Base-by-base conservation (phyloP, 2,888 invertebrate genomes). In the Perizoma flavofasciatum region DNA sequence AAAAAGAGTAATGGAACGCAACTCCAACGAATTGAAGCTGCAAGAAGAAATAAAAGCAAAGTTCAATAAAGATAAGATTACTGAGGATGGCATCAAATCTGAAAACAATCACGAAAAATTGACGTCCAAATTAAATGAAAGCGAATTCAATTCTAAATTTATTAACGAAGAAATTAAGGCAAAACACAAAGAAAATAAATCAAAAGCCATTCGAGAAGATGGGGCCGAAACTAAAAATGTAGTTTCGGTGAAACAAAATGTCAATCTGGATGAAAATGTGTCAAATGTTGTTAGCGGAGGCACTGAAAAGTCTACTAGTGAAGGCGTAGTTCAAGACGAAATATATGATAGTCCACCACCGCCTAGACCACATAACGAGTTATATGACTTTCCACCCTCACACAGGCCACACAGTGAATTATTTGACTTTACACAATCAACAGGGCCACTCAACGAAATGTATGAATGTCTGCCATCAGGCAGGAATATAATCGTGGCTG, bases 271-370 rank as follows among this genome's bases (percentile, higher is more conserved):
- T 34, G 11, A 35, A 41, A 50, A n/a, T 5, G 11, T 10, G 4
- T 5, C 10, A 6, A 40, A 37, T 7, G 6, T 5, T 37, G 5
- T 9, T n/a, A 43, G 43, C 11, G 44, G 22, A 44, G 5, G 8
- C 4, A n/a, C 6, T 46, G 46, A 8, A 9, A 33, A 46, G 10
- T 1, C 8, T 6, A 5, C 11, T 6, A 41, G 41, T 40, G 5
- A 55, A 11, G 37, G 8, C 8, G 5, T 41, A 10, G 11, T 40
- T 44, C 41, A 51, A 32, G 55, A 56, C 8, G 49, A 60, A 4
- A 50, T 62, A 32, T 64, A 66, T 49, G 59, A 64, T 8, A n/a
- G 33, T 40, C 53, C 55, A 34, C 58, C 53, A 43, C 35, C 49
- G 6, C 49, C 54, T 1, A 50, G 5, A 35, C 46, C 7, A 7